A percentile compares a stretch with the other conserved stretches of the same genome.
phyloP scores from a whole-genome alignment of 2,113 vertebrate genomes.

The Blennius ocellaris region DNA sequence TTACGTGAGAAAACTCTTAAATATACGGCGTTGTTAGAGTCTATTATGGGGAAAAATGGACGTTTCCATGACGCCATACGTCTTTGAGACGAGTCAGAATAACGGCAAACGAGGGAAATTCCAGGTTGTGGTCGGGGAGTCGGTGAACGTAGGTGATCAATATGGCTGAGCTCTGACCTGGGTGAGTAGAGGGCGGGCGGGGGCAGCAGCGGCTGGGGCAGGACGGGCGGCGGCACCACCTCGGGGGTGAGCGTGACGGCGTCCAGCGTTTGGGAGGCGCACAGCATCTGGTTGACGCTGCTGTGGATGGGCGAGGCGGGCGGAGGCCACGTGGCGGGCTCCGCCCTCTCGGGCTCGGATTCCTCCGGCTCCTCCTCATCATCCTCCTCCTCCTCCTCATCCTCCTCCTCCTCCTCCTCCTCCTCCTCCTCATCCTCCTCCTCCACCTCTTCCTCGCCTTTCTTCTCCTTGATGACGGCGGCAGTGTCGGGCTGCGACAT shows the following conservation, averaged over 20 bases:
- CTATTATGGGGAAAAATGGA: no score
- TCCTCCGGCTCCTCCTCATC: slow-evolving; percentile 27
- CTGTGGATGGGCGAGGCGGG: slow-evolving; percentile 30
- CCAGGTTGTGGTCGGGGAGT: no score
- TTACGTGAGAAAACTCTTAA: no score
- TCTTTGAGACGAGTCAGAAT: no score
- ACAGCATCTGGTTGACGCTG: slow-evolving; percentile 81
- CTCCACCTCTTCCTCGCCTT: slow-evolving; percentile 12
- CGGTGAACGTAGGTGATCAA: no score
- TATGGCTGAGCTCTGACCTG: slow-evolving; percentile 64
- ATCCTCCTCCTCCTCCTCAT: slow-evolving; percentile 10
- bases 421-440: slow-evolving; percentile 18
- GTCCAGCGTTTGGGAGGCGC: slow-evolving; percentile 85
- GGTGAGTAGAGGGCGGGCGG: slow-evolving; percentile 78
- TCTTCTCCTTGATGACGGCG: slow-evolving; percentile 13
- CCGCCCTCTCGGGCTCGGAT: slow-evolving; percentile 49
- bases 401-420: background rate
- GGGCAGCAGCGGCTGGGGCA: slow-evolving; percentile 55
- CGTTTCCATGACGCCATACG: no score
- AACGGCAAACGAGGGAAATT: no score
- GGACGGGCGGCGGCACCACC: slow-evolving; percentile 55
- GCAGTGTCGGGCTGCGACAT: slow-evolving; percentile 87
- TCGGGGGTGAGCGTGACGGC: slow-evolving; percentile 83
- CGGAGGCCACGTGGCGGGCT: slow-evolving; percentile 20
- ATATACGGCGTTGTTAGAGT: no score